Base-by-base conservation (phyloP, 2,797 vertebrate species). In the Myripristis jacobus region DNA sequence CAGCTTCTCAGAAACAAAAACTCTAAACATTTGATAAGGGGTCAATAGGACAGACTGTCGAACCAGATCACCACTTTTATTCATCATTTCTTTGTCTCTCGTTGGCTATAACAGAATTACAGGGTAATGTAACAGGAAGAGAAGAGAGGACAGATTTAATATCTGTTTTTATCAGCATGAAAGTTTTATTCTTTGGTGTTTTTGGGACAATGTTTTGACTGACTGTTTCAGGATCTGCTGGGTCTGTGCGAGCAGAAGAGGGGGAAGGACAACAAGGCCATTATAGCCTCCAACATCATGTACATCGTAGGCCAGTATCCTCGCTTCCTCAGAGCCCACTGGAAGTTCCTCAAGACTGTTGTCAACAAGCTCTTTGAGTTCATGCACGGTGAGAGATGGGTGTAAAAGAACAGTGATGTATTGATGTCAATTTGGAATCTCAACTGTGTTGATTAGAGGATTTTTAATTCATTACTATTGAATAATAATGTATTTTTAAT, bases 201-300 rank as follows among this genome's bases (percentile, higher is more conserved):
- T 25, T 10, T 31, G 6, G 27, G 4, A 18, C 3, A 2, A 21
- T 53, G 36, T 25, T 9, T 25, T 27, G 36, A 43, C 48, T 65
- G 56, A 43, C 24, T 36, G 36, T 79, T 6, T 29, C 57, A 99
- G 98, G 98, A 99, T 89, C 94, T 99, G 48, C 91, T 99, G 92
- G 98, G 97, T 79, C 95, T 99, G 64, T 99, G 98, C 71, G 98
- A 99, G 91, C 97, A 99, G 91, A 99, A 99, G 83, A 93, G 98
- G 92, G 98, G 98, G 31, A 99, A 99, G 91, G 98, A 99, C 93
- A 99, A 99, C 85, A 99, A 99, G 94, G 98, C 98, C 84, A 99
- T 99, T 88, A 99, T 99, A 29, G 98, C 98, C 82, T 99, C 98
- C 77, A 99, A 99, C 92, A 99, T 99, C 83, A 99, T 99, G 98